Base-by-base conservation (phyloP, 2,113 vertebrate species). In the Phalacrocorax pelagicus region DNA sequence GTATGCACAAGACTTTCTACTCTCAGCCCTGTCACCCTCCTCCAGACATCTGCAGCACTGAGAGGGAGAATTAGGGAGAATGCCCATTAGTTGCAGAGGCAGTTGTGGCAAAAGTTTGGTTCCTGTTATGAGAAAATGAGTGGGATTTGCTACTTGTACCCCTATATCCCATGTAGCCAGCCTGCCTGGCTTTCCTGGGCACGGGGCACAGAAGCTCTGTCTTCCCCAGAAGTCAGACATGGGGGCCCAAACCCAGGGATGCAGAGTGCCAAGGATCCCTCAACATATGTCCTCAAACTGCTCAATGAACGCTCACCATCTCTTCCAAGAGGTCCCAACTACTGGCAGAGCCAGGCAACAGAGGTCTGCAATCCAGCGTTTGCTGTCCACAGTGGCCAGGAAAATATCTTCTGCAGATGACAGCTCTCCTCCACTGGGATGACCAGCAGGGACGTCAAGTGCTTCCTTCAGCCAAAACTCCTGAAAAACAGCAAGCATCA, bases 201-300 rank as follows among this genome's bases (percentile, higher is more conserved):
- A 17, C 10, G 26, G 34, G 12, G 47, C 13, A 20, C 38, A 46
- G 59, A 58, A 83, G 32, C 3, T 38, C 23, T 34, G 17, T n/a
- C 38, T 9, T 74, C n/a, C 20, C 18, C 57, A 67, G 55, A 66
- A 58, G 42, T 51, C 51, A 88, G 42, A 29, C 9, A 6, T 5
- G 10, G 30, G 6, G 2, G 5, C 12, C 29, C 6, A 30, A 23
- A 29, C 18, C 20, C 0, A 1, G n/a, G 44, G 5, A 26, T 12
- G 7, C 19, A 11, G 22, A 5, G 6, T 74, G 46, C 30, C 40
- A 16, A 81, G 30, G 34, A 74, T 62, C 14, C 29, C 24, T 34
- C 91, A 49, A 3, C 15, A 12, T 4, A 7, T 15, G 4, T 24
- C 47, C 29, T 70, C 30, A 69, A n/a, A 29, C 23, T 29, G 23